A percentile compares a stretch with the other conserved stretches of the same genome.
These are phyloP conservation scores for Montipora foliosa DNA, from an alignment of 64 coral and sea anemone genomes.

Conservation along the genomic window DNA sequence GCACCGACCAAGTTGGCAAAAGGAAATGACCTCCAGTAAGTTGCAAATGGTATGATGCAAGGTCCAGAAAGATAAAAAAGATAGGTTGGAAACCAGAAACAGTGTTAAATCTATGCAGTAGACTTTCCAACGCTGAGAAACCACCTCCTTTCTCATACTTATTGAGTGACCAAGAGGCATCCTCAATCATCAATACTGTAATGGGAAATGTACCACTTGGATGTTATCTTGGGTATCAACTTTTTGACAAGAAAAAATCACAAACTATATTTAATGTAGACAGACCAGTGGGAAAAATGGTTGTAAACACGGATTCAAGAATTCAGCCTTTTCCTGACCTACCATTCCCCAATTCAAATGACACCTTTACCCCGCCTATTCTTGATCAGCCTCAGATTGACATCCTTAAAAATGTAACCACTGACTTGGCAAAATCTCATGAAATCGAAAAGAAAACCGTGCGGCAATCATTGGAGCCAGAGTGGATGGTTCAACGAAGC, in stretches of 20 bases:
- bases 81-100: conserved; percentile 48
- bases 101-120: conserved; percentile 50
- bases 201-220: conserved; percentile 60
- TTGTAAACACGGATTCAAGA: not conserved
- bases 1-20: conserved; percentile 43
- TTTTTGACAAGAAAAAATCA: conserved; percentile 38
- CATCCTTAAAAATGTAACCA: too few relatives aligned
- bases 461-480: conserved; percentile 5
- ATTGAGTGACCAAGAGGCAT: conserved; percentile 59
- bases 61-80: conserved; percentile 31
- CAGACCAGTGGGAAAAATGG: conserved; percentile 25
- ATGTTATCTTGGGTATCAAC: conserved; percentile 48
- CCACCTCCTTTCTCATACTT: conserved; percentile 68
- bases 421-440: not conserved
- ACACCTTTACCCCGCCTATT: too few relatives aligned
- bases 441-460: conserved; percentile 18
- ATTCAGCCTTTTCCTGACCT: not conserved
- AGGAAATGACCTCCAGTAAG: conserved; percentile 55
- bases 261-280: conserved; percentile 40
- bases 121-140: conserved; percentile 42
- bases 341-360: not conserved
- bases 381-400: too few relatives aligned
- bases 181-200: conserved; percentile 57
- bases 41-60: conserved; percentile 79
- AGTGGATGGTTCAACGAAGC: conserved; percentile 10